These are phyloP conservation scores for Rhagophthalmus giganteus DNA, from an alignment of 2,888 invertebrate species.

Conservation along the genomic window DNA sequence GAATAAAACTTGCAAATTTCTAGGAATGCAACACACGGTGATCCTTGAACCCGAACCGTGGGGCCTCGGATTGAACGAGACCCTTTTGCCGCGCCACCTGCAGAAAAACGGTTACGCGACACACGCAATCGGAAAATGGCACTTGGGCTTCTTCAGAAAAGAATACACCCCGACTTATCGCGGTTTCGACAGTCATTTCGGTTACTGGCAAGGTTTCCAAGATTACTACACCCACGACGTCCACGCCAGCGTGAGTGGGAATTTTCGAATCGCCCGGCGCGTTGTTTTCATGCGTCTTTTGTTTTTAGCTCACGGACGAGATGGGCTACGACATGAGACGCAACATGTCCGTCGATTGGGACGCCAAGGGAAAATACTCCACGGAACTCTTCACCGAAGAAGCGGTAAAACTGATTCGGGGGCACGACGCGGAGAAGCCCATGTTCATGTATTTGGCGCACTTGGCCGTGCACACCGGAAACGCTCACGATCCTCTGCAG, in stretches of 20 bases:
- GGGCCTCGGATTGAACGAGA: slow-evolving; percentile 67
- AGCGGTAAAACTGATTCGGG: slow-evolving; percentile 63
- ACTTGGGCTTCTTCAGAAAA: slow-evolving; percentile 75
- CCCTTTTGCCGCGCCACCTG: slow-evolving; percentile 65
- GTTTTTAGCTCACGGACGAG: too few relatives aligned
- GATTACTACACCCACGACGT: slow-evolving; percentile 76
- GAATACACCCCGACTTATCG: slow-evolving; percentile 73
- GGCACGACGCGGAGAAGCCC: slow-evolving; percentile 59
- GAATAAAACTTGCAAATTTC: too few relatives aligned
- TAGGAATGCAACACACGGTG: slow-evolving; percentile 75
- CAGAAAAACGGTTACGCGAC: slow-evolving; percentile 70
- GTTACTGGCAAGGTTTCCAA: slow-evolving; percentile 80
- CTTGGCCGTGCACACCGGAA: slow-evolving; percentile 71
- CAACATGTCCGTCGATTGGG: slow-evolving; percentile 60
- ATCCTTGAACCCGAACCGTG: slow-evolving; percentile 72
- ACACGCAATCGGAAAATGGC: slow-evolving; percentile 84
- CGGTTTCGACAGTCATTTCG: slow-evolving; percentile 82
- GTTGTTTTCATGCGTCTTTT: too few relatives aligned
- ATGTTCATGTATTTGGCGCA: slow-evolving; percentile 73
- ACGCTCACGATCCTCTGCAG: slow-evolving; percentile 65
- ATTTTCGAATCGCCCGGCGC: too few relatives aligned
- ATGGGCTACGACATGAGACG: slow-evolving; percentile 66
- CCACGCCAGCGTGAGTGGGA: slow-evolving; percentile 55
- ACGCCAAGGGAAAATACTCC: slow-evolving; percentile 63
- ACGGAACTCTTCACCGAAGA: slow-evolving; percentile 70